Evolutionary conservation across 2,113 vertebrate species (phyloP).

Genomic region (Glaucidium brasilianum): DNA sequence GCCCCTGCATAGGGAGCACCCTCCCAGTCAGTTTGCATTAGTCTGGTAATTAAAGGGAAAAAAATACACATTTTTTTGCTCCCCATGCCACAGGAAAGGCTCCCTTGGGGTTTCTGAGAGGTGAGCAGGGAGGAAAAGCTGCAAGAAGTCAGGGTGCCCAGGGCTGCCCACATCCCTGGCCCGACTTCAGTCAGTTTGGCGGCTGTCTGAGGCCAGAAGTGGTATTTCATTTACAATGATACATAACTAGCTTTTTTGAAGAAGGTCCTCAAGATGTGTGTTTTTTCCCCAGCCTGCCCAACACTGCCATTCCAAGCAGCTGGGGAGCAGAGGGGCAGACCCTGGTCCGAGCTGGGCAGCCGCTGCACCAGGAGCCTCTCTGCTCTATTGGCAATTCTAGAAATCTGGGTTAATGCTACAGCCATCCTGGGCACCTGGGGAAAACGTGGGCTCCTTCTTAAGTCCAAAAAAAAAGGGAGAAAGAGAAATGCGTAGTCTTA

Average conservation of each 20-base stretch:
- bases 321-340: neutral
- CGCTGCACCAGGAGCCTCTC: neutral
- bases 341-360: neutral
- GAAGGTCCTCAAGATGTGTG: neutral
- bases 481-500: neutral
- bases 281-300: neutral
- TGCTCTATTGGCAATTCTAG: neutral
- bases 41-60: neutral
- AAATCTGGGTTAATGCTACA: accelerated
- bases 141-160: neutral
- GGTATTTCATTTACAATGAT: neutral
- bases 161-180: accelerated
- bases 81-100: neutral
- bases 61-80: accelerated
- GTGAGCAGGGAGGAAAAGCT: neutral
- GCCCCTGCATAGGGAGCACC: neutral
- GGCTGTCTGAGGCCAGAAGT: neutral
- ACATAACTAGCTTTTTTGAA: neutral
- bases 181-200: neutral
- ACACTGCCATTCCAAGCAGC: accelerated
- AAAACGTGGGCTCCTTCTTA: neutral
- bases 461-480: neutral
- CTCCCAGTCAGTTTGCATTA: neutral
- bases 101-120: neutral
- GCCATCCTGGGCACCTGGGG: neutral